Conservation (phyloP, 2,888 invertebrate genomes). For the Choreutis nemorana region DNA sequence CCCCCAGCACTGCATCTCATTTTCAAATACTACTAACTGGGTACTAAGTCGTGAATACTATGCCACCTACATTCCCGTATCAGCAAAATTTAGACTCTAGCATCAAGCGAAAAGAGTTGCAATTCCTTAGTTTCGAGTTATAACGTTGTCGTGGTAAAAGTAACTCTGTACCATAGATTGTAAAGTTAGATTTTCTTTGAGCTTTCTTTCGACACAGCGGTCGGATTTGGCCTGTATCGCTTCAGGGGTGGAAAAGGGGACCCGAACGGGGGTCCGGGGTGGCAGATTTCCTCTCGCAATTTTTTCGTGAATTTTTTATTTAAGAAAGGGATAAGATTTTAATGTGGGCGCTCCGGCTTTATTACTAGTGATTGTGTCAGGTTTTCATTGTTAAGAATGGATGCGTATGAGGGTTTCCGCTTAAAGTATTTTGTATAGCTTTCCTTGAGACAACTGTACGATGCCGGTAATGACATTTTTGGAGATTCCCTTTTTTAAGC, state of each 20-base stretch:
- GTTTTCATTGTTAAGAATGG: conserved; percentile 53
- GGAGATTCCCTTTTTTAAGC: conserved; percentile 28
- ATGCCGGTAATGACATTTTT: conserved; percentile 46
- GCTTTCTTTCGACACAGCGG: conserved; percentile 22
- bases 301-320: conserved; percentile 67
- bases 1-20: conserved; percentile 57
- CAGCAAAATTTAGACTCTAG: conserved; percentile 37
- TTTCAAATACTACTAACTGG: conserved; percentile 55
- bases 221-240: conserved; percentile 21
- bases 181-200: conserved; percentile 54
- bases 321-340: conserved; percentile 68
- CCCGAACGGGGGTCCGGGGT: too few relatives aligned
- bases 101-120: conserved; percentile 20
- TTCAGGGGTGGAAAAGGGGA: conserved; percentile 24
- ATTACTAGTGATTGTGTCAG: conserved; percentile 59
- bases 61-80: conserved; percentile 21
- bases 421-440: conserved; percentile 58
- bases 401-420: conserved; percentile 61
- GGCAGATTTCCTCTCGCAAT: conserved; percentile 56
- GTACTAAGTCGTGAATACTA: conserved; percentile 38
- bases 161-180: conserved; percentile 37
- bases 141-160: conserved; percentile 33
- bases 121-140: conserved; percentile 21
- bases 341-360: conserved; percentile 60
- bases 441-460: conserved; percentile 26